A percentile compares a stretch with the other conserved stretches of the same genome.
These are phyloP conservation scores for Thaumetopoea pityocampa DNA, from an alignment of 1,140 invertebrate genomes.

Conservation along the genomic window DNA sequence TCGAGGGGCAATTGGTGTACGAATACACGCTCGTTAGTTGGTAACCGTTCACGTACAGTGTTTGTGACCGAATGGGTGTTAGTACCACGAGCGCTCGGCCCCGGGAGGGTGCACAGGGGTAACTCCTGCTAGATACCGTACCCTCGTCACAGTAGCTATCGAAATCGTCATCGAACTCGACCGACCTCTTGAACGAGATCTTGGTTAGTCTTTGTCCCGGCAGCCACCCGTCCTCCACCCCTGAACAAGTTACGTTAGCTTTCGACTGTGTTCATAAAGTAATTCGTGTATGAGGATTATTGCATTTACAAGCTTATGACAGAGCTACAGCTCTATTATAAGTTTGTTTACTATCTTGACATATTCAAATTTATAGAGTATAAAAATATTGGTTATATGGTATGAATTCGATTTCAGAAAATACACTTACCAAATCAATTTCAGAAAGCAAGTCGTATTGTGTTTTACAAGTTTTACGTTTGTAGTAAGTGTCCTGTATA, in stretches of 20 bases:
- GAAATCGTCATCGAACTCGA: constrained; percentile 73
- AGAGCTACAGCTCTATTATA: too few relatives aligned
- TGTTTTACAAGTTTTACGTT: too few relatives aligned
- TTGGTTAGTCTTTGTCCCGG: constrained; percentile 72
- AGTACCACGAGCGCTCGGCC: constrained; percentile 41
- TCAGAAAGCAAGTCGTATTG: too few relatives aligned
- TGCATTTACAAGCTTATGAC: constrained; percentile 10
- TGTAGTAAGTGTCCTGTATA: too few relatives aligned
- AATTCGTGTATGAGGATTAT: constrained; percentile 9
- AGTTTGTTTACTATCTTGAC: constrained; percentile 9
- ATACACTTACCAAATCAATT: too few relatives aligned
- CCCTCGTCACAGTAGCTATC: constrained; percentile 69
- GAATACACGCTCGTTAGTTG: constrained; percentile 27
- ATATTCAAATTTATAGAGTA: constrained; percentile 9
- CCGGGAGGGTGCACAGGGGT: constrained; percentile 37
- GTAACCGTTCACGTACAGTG: constrained; percentile 17
- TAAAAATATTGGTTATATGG: too few relatives aligned
- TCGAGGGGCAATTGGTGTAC: constrained; percentile 14
- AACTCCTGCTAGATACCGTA: constrained; percentile 61
- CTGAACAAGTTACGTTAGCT: constrained; percentile 62
- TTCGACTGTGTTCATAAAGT: constrained; percentile 29
- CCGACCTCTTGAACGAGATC: constrained; percentile 70
- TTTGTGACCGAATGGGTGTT: constrained; percentile 28
- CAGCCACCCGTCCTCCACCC: constrained; percentile 67
- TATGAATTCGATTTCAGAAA: too few relatives aligned